phyloP scores from a whole-genome alignment of 2,113 vertebrate genomes.

The Syrmaticus mikado region DNA sequence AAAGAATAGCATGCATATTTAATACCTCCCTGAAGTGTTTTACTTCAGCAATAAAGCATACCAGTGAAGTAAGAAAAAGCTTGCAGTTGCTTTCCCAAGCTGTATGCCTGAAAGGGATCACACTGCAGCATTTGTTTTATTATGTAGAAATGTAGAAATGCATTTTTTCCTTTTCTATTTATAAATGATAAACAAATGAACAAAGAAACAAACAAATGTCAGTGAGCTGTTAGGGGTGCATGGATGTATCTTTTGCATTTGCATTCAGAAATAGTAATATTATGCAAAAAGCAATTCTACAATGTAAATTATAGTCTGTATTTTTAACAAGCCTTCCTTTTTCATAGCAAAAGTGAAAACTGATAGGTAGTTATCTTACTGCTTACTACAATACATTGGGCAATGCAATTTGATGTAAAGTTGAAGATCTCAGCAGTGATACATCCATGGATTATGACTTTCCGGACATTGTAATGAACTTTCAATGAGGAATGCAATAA shows the following conservation, averaged over 20 bases:
- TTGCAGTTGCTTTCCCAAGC: constrained; percentile 50
- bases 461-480: neutral
- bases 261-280: neutral
- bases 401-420: constrained; percentile 35
- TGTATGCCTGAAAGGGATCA: constrained; percentile 28
- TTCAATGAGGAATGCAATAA: constrained; percentile 14
- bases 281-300: neutral
- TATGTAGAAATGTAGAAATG: constrained; percentile 39
- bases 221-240: neutral
- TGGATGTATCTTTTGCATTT: neutral
- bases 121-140: constrained; percentile 65
- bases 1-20: constrained; percentile 49
- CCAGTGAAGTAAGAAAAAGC: constrained; percentile 13
- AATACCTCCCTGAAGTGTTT: constrained; percentile 55
- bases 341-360: constrained; percentile 38
- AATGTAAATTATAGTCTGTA: neutral
- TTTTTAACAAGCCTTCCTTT: constrained; percentile 14
- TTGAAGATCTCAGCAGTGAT: constrained; percentile 10
- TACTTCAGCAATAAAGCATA: constrained; percentile 53
- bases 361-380: neutral
- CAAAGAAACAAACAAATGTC: neutral
- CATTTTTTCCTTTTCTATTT: constrained; percentile 27
- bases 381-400: neutral
- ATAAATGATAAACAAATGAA: neutral
- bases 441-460: neutral